These are phyloP conservation scores for Hyperoplus lanceolatus DNA, from an alignment of 2,797 vertebrate species.

Conservation along the genomic window DNA sequence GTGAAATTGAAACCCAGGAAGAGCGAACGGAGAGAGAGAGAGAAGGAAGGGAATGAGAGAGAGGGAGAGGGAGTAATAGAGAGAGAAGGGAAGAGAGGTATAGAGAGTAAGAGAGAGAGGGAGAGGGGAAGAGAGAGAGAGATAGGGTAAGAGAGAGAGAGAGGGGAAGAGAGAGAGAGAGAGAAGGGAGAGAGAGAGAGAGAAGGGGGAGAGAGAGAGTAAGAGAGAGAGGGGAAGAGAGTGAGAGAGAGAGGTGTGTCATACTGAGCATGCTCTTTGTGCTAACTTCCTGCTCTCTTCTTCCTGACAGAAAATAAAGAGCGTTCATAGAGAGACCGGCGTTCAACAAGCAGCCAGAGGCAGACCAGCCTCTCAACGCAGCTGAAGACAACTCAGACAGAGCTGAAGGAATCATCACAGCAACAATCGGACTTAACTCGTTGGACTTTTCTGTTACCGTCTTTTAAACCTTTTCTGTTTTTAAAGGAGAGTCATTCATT, in stretches of 20 bases:
- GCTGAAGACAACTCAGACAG: slow-evolving; percentile 25
- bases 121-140: too few species aligned
- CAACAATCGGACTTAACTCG: background rate
- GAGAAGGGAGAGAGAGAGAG: too few species aligned
- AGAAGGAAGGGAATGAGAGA: background rate
- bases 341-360: slow-evolving; percentile 36
- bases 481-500: slow-evolving; percentile 4
- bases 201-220: too few species aligned
- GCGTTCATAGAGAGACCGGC: slow-evolving; percentile 52
- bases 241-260: slow-evolving; percentile 57
- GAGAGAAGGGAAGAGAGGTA: slow-evolving; percentile 30
- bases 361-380: slow-evolving; percentile 37
- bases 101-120: slow-evolving; percentile 11
- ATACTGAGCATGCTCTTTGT: slow-evolving; percentile 83
- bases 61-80: too few species aligned
- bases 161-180: too few species aligned
- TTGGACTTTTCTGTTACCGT: slow-evolving; percentile 12
- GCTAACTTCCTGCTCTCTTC: slow-evolving; percentile 86
- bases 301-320: slow-evolving; percentile 76
- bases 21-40: slow-evolving; percentile 29
- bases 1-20: slow-evolving; percentile 61
- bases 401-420: slow-evolving; percentile 22
- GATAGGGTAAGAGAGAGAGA: too few species aligned
- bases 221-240: slow-evolving; percentile 20
- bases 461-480: background rate